phyloP scores from a whole-genome alignment of 1,140 invertebrate species.

The Magallana gigas region DNA sequence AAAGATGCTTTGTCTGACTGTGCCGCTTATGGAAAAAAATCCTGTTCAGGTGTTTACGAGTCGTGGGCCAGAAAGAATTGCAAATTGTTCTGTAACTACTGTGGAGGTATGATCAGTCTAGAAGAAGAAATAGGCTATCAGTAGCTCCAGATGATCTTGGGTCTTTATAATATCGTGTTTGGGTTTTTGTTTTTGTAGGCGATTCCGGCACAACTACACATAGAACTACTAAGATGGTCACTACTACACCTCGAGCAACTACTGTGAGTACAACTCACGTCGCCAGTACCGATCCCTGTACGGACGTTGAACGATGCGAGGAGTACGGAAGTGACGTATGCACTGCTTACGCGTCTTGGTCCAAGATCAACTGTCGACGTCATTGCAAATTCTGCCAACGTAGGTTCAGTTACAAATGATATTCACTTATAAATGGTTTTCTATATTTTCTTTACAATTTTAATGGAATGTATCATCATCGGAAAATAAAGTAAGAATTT shows the following conservation, averaged over 20 bases:
- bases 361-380: conserved; percentile 44
- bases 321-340: conserved; percentile 46
- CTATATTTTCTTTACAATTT: too few species aligned
- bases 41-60: conserved; percentile 43
- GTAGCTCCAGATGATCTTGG: too few species aligned
- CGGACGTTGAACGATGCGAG: conserved; percentile 25
- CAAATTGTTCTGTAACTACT: conserved; percentile 48
- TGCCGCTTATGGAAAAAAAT: conserved; percentile 40
- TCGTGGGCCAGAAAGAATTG: conserved; percentile 48
- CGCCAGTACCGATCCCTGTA: neutral
- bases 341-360: conserved; percentile 43
- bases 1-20: conserved; percentile 35
- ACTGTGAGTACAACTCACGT: neutral
- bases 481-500: too few species aligned
- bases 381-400: conserved; percentile 47
- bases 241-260: neutral
- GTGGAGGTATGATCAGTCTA: neutral
- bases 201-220: neutral
- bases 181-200: neutral
- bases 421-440: too few species aligned
- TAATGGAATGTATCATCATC: too few species aligned
- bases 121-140: too few species aligned
- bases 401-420: neutral
- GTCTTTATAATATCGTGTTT: too few species aligned
- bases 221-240: neutral